Evolutionary conservation across 2,113 vertebrate genomes (phyloP).

Genomic region (Anarrhichthys ocellatus): DNA sequence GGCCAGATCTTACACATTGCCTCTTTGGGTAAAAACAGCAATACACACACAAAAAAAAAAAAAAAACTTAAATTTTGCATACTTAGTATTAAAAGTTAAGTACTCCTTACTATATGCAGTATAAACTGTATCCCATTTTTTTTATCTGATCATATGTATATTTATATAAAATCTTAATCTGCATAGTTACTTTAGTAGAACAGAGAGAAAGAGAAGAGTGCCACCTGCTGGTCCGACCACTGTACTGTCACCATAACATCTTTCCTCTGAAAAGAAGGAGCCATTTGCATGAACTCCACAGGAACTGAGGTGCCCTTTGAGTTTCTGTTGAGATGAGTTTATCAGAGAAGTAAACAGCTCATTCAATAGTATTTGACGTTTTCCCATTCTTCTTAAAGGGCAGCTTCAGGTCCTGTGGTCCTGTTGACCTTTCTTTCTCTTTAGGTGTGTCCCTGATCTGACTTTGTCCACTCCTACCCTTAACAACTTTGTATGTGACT

Average conservation of each 20-base stretch:
- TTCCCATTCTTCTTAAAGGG: neutral
- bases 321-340: neutral
- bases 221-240: slow-evolving; percentile 81
- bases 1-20: neutral
- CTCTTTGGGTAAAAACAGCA: neutral
- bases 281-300: slow-evolving; percentile 52
- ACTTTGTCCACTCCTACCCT: slow-evolving; percentile 38
- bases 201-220: slow-evolving; percentile 59
- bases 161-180: neutral
- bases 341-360: neutral
- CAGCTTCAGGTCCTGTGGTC: slow-evolving; percentile 57
- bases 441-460: slow-evolving; percentile 28
- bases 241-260: slow-evolving; percentile 38
- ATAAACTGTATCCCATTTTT: neutral
- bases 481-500: slow-evolving; percentile 13
- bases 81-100: neutral
- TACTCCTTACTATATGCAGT: neutral
- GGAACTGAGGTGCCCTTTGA: slow-evolving; percentile 46
- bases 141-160: neutral
- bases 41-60: neutral
- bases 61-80: neutral
- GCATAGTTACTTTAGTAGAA: neutral
- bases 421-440: slow-evolving; percentile 41
- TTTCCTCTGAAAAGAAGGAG: neutral
- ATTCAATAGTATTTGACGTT: neutral